Evolutionary conservation across 2,888 invertebrate genomes (phyloP), one percentile per base, ranked within the genome.

Genomic region (Eumacrocentrus americanus): DNA sequence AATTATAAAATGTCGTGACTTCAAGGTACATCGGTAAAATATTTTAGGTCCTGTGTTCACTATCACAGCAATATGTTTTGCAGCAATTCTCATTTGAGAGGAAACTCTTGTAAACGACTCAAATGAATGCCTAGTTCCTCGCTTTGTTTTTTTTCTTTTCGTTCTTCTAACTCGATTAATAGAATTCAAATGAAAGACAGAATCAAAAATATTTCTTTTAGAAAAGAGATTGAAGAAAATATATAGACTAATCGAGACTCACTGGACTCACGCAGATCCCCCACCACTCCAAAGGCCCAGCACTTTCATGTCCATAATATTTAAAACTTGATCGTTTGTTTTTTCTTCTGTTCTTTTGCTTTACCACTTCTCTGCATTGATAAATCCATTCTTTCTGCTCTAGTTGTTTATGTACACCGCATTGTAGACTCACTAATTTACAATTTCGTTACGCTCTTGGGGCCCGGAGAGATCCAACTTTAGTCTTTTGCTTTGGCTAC

Each of bases 1-100:
- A 44, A 25, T 46, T 12, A 7, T 29, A 29, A 29, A 35, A 51
- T 18, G 38, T 54, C 14, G 12, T 54, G 46, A 37, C 46, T 18
- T 34, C 48, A 42, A 42, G 42, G 42, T 42, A 42, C 42, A 42
- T 42, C 42, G 42, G 42, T 42, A 42, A 55, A 34, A 38, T 29
- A 50, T 60, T 22, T 56, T 68, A 70, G 73, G 76, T 79, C 77
- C 78, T 79, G 78, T 79, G 77, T 79, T 79, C 75, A 78, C 75
- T 74, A 77, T 78, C 75, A 77, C 75, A 76, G 74, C 77, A 74
- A 72, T 46, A 46, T 73, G 70, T 72, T 71, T 68, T 73, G 72
- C 75, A 74, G 73, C 75, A 66, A 67, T 62, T 62, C 51, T 64
- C 54, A 60, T 58, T 57, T 46, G 61, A 66, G 67, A 69, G 66